Evolutionary conservation across 2,888 invertebrate genomes (phyloP).

Genomic region (Limnephilus rhombicus): DNA sequence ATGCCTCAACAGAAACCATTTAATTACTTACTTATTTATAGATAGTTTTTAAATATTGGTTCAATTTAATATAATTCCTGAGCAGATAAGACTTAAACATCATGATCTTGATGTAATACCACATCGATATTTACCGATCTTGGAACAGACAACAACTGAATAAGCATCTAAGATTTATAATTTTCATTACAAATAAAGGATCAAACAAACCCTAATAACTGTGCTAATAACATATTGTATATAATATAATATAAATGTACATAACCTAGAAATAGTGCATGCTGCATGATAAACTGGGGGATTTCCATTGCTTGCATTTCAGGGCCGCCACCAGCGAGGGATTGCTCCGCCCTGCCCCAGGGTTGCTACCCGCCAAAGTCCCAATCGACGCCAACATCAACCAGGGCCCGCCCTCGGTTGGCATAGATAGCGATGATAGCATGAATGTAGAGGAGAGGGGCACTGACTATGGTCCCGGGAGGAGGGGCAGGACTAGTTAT

Average conservation of each 20-base stretch:
- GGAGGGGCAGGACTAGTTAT: constrained; percentile 50
- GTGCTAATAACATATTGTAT: neutral
- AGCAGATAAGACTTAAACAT: neutral
- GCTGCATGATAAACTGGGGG: constrained; percentile 65
- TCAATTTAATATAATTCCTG: neutral
- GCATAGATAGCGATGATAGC: constrained; percentile 60
- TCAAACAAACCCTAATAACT: neutral
- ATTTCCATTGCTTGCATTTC: constrained; percentile 58
- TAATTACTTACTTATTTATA: too few species aligned
- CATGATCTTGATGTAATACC: neutral
- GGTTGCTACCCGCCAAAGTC: neutral
- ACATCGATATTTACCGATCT: too few species aligned
- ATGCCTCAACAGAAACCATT: too few species aligned
- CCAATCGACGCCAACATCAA: neutral
- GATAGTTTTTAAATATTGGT: neutral
- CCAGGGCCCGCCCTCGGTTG: constrained; percentile 37
- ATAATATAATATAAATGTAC: neutral
- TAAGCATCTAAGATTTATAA: neutral
- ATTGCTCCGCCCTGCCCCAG: constrained; percentile 36
- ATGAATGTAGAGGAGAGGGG: constrained; percentile 49
- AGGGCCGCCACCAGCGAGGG: constrained; percentile 53
- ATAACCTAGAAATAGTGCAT: constrained; percentile 55
- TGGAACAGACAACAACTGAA: neutral
- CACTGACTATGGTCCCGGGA: neutral
- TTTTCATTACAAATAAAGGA: neutral